Base-by-base conservation (phyloP, 2,113 vertebrate genomes). In the Bufo bufo region DNA sequence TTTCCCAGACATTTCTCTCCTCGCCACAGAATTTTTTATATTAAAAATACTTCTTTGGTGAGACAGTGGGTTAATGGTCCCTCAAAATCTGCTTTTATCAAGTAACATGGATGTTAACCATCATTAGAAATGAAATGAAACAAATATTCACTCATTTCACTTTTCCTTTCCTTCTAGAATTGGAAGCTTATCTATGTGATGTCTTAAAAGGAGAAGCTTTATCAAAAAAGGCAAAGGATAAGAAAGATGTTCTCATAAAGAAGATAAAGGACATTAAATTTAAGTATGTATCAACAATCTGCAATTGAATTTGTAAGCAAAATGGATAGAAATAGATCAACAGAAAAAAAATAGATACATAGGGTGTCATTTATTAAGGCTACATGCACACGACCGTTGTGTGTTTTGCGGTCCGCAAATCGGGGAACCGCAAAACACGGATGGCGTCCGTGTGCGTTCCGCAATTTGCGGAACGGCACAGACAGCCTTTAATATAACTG, bases 161-260 rank as follows among this genome's bases (percentile, higher is more conserved):
- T 90, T 33, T 77, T 75, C 71, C 87, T 92, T 92, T 33, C 82
- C 93, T 91, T 54, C 92, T 93, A 99, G 98, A 98, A 93, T 87
- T 99, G 61, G 97, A 99, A 90, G 86, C 66, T 11, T 99, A 96
- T 93, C 90, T 99, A 90, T 93, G 87, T 20, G 96, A 97, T 88
- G 93, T 91, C 0, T 90, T 99, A 82, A 98, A 95, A 94, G 97
- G 94, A 79, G 98, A 99, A 93, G 97, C 91, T 94, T 92, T 99
- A 88, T 97, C 97, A 87, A 99, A 97, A 94, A 98, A 95, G 95
- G 95, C 95, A 59, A 99, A 98, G 90, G 98, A 99, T 85, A 98
- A 93, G 92, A 96, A 87, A 69, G 97, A 99, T 77, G 85, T 77
- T 56, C 94, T 99, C 91, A 93, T 98, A 91, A 98, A 95, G 93